phyloP scores from a whole-genome alignment of 2,113 vertebrate genomes.

The Equus przewalskii region DNA sequence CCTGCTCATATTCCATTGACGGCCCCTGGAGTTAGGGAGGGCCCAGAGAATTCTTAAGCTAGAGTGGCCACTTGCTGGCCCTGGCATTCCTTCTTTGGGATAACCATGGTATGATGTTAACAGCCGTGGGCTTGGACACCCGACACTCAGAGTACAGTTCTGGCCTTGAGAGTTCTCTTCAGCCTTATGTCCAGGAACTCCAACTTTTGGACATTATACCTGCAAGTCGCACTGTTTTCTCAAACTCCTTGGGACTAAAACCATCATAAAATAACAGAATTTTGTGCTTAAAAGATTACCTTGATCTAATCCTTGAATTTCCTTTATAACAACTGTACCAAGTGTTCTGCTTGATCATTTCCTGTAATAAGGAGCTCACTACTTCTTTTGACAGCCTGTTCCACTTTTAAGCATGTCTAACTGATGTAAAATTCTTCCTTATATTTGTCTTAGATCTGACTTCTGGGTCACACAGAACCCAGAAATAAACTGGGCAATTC shows the following conservation, averaged over 20 bases:
- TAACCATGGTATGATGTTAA: not conserved
- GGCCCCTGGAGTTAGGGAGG: not conserved
- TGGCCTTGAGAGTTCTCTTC: not conserved
- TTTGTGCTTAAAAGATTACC: not conserved
- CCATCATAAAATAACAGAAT: not conserved
- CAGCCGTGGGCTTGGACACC: not conserved
- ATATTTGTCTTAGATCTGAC: conserved; percentile 72
- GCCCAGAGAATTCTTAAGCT: not conserved
- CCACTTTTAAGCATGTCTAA: conserved; percentile 69
- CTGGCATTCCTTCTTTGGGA: not conserved
- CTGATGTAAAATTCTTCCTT: conserved; percentile 41
- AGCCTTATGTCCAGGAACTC: not conserved
- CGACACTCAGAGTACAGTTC: not conserved
- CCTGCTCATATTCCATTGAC: not conserved
- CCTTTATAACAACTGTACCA: not conserved
- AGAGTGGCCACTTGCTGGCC: not conserved
- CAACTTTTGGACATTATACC: not conserved
- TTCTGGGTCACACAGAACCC: conserved; percentile 54
- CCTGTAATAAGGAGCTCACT: conserved; percentile 35
- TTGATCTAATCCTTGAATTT: not conserved
- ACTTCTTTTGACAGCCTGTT: conserved; percentile 31
- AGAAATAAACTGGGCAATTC: conserved; percentile 72
- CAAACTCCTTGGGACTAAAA: not conserved
- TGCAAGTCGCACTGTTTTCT: not conserved
- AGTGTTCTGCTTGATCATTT: not conserved